Conservation (phyloP, 2,113 vertebrate species). For the Burhinus bistriatus region DNA sequence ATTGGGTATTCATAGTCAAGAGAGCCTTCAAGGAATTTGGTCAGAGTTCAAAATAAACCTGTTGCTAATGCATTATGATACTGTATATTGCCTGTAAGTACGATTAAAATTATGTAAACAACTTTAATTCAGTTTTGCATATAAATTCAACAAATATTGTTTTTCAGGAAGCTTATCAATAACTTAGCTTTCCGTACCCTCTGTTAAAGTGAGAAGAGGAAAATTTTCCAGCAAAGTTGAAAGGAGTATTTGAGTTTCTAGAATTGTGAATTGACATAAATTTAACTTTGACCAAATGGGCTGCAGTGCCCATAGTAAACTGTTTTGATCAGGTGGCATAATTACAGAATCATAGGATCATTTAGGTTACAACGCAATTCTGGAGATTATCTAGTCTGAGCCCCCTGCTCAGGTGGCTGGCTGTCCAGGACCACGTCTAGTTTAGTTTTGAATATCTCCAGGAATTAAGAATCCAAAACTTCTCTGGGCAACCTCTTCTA, state of each 20-base stretch:
- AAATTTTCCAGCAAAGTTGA: neutral
- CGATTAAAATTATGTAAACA: neutral
- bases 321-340: neutral
- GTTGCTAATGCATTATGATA: neutral
- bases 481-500: neutral
- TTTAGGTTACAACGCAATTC: neutral
- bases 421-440: neutral
- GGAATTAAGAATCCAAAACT: neutral
- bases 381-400: neutral
- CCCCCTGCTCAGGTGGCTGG: neutral
- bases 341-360: neutral
- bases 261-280: neutral
- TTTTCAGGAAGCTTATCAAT: neutral
- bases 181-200: neutral
- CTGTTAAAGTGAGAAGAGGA: neutral
- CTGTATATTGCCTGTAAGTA: neutral
- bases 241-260: neutral
- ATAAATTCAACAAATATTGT: neutral
- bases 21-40: neutral
- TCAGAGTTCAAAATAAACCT: neutral
- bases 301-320: neutral
- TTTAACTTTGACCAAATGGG: neutral
- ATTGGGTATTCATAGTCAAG: neutral
- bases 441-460: neutral
- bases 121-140: neutral